phyloP scores from a whole-genome alignment of 1,140 invertebrate genomes.

The Yoshiicerus persimilis region DNA sequence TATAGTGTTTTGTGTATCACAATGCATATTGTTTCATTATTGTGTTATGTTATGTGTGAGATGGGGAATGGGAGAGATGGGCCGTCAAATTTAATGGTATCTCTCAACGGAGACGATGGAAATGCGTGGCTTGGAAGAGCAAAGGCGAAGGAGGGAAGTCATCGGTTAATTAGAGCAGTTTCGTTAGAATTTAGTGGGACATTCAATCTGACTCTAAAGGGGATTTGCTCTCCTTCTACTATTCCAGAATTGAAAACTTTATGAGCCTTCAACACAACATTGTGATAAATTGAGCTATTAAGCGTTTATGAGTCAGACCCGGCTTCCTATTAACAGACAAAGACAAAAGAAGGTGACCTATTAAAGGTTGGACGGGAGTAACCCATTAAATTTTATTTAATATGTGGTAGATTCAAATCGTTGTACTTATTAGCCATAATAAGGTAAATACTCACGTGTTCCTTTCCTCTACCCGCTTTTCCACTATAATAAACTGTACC shows the following conservation, averaged over 20 bases:
- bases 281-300: slow-evolving; percentile 23
- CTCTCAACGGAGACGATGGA: not conserved
- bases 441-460: not conserved
- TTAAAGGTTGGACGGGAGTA: not conserved
- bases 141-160: not conserved
- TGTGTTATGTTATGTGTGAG: not conserved
- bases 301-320: not conserved
- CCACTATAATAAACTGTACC: too few relatives aligned
- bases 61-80: not conserved
- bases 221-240: not conserved
- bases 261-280: slow-evolving; percentile 8
- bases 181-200: slow-evolving; percentile 1
- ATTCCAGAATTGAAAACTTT: not conserved
- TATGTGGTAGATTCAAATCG: not conserved
- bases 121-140: not conserved
- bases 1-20: not conserved
- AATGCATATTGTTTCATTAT: not conserved
- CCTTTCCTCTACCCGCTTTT: not conserved
- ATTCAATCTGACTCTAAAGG: not conserved
- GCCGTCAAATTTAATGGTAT: not conserved
- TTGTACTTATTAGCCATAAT: slow-evolving; percentile 6
- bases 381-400: slow-evolving; percentile 4
- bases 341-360: slow-evolving; percentile 10
- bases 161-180: slow-evolving; percentile 17
- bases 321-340: not conserved